Evolutionary conservation across 2,888 invertebrate species (phyloP).

Genomic region (Ethmia dodecea): DNA sequence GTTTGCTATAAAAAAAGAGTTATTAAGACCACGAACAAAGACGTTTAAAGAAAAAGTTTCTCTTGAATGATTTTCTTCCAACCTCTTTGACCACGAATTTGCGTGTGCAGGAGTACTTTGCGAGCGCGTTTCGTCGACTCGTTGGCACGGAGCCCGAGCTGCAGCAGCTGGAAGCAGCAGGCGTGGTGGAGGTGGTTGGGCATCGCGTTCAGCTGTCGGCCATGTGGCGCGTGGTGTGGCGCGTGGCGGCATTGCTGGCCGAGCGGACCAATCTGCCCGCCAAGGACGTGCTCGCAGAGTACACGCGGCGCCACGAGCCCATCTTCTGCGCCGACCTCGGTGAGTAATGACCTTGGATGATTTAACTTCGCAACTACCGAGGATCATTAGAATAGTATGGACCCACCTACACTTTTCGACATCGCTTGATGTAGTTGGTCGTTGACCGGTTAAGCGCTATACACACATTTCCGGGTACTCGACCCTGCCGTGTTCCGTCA

Average conservation of each 20-base stretch:
- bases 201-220: conserved; percentile 40
- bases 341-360: conserved; percentile 28
- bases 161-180: conserved; percentile 34
- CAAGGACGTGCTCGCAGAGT: conserved; percentile 43
- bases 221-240: conserved; percentile 57
- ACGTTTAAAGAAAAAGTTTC: too few relatives aligned
- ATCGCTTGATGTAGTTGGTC: too few relatives aligned
- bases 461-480: neutral
- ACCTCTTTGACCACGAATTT: too few relatives aligned
- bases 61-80: too few relatives aligned
- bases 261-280: conserved; percentile 32
- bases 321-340: conserved; percentile 44
- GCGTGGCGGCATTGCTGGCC: conserved; percentile 50
- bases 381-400: too few relatives aligned
- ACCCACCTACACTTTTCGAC: too few relatives aligned
- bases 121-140: conserved; percentile 40
- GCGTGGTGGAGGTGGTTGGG: conserved; percentile 35
- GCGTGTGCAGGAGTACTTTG: conserved; percentile 37
- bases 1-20: too few relatives aligned
- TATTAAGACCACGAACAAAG: too few relatives aligned
- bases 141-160: conserved; percentile 39
- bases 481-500: neutral
- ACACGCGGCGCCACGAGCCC: conserved; percentile 48
- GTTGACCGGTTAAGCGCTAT: neutral
- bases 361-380: too few relatives aligned